Conservation (phyloP, 2,797 vertebrate species). For the Botia kubotai region DNA sequence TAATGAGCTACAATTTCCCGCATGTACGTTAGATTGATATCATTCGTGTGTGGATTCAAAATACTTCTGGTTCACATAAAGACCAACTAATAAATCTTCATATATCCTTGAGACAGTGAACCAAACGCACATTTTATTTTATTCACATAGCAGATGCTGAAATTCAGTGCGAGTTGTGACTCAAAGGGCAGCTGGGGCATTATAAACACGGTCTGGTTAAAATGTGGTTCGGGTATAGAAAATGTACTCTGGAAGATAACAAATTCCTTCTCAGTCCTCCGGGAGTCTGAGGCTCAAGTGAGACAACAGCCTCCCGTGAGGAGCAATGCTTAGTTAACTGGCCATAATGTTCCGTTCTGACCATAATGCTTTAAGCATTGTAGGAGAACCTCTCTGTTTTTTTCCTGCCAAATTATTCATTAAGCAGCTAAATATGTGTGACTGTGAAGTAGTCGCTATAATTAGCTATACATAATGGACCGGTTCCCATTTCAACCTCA, state of each 20-base stretch:
- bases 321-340: constrained; percentile 30
- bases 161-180: constrained; percentile 45
- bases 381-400: constrained; percentile 2
- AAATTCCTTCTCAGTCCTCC: constrained; percentile 47
- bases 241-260: constrained; percentile 48
- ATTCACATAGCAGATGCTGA: constrained; percentile 56
- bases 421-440: constrained; percentile 25
- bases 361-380: constrained; percentile 35
- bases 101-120: constrained; percentile 34
- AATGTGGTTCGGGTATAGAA: constrained; percentile 39
- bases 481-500: constrained; percentile 16
- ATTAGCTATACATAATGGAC: constrained; percentile 25
- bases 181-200: constrained; percentile 45
- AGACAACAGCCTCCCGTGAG: constrained; percentile 12
- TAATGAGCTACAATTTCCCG: constrained; percentile 50
- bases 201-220: constrained; percentile 45
- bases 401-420: constrained; percentile 28
- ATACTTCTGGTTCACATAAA: constrained; percentile 25
- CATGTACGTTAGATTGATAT: constrained; percentile 42
- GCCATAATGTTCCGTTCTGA: constrained; percentile 20
- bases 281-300: constrained; percentile 51
- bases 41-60: constrained; percentile 35
- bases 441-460: constrained; percentile 18
- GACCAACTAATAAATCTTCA: constrained; percentile 45
- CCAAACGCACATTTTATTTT: constrained; percentile 51